Evolutionary conservation across 2,888 invertebrate genomes (phyloP), one percentile per base, ranked within the genome.

Genomic region (Ophion ellenae): DNA sequence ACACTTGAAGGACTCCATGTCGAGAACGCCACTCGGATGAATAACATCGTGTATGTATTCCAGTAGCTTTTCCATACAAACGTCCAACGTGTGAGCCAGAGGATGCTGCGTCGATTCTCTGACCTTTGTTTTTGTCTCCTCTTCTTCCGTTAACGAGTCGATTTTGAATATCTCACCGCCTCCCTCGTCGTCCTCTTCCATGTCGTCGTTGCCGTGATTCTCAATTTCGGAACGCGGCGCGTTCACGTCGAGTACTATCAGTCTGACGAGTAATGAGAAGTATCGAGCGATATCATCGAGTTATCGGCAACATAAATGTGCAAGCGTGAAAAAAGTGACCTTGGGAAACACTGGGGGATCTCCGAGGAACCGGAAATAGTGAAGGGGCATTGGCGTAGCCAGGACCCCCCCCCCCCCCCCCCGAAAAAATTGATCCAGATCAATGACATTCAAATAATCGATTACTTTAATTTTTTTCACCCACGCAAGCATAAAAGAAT

Each of bases 161-260:
- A 88, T 87, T 20, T 87, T 76, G 69, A 87, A 89, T 57, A 88
- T 79, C 53, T 81, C 89, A 28, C 82, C 84, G 14, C 94, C 94
- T n/a, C 91, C 90, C 47, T 94, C 92, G 64, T 96, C 96, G 40
- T 95, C 95, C 2, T 92, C 92, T 57, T 91, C 91, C 81, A 92
- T 90, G 71, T 94, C 94, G 45, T 95, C 95, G 83, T 93, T 95
- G 86, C 95, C 95, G 20, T 94, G 95, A 63, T 95, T 95, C 89
- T 94, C 93, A 86, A 96, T 95, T 87, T 95, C 95, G 75, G 94
- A 94, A 87, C 95, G 94, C 6, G 96, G 95, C 70, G 96, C 95
- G 92, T 97, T 96, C 0, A 97, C 97, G 93, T 98, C 98, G 93
- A 98, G 95, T 86, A 96, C 94, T 77, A 97, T 95, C 92, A 98